Conservation (phyloP, 2,888 invertebrate species). For the Timema podura region DNA sequence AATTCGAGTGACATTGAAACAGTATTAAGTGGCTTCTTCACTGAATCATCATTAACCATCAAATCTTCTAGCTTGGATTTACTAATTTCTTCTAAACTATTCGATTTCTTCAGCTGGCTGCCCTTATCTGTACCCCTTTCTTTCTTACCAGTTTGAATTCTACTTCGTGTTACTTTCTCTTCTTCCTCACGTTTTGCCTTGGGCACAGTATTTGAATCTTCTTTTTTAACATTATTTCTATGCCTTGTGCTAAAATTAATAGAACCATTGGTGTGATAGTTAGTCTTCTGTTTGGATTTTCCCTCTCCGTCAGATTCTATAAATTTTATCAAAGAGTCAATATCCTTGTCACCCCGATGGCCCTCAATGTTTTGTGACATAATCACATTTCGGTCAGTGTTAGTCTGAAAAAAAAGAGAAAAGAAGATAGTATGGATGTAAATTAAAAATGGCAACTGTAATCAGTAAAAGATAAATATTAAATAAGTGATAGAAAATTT, state of each 20-base stretch:
- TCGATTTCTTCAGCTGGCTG: conserved; percentile 60
- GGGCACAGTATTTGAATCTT: conserved; percentile 17
- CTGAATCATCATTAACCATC: conserved; percentile 40
- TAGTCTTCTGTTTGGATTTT: conserved; percentile 41
- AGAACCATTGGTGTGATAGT: conserved; percentile 38
- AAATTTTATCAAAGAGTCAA: conserved; percentile 72
- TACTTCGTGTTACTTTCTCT: conserved; percentile 33
- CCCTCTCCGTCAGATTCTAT: conserved; percentile 58
- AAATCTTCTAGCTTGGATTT: conserved; percentile 70
- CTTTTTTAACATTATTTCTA: conserved; percentile 19
- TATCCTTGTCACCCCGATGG: conserved; percentile 71
- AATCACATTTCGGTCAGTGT: conserved; percentile 34
- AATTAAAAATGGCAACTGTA: too few species aligned
- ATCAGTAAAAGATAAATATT: too few species aligned
- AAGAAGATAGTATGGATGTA: too few species aligned
- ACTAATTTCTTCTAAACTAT: conserved; percentile 77
- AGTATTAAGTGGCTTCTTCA: not conserved
- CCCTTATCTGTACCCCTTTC: conserved; percentile 44
- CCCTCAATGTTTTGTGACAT: conserved; percentile 63
- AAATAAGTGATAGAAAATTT: too few species aligned
- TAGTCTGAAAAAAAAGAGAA: conserved; percentile 32
- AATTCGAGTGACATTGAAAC: not conserved
- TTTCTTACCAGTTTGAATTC: conserved; percentile 17
- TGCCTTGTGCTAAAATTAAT: conserved; percentile 26
- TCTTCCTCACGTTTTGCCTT: conserved; percentile 38